Evolutionary conservation across 1,140 invertebrate species (phyloP).

Genomic region (Bradynema listronoti): DNA sequence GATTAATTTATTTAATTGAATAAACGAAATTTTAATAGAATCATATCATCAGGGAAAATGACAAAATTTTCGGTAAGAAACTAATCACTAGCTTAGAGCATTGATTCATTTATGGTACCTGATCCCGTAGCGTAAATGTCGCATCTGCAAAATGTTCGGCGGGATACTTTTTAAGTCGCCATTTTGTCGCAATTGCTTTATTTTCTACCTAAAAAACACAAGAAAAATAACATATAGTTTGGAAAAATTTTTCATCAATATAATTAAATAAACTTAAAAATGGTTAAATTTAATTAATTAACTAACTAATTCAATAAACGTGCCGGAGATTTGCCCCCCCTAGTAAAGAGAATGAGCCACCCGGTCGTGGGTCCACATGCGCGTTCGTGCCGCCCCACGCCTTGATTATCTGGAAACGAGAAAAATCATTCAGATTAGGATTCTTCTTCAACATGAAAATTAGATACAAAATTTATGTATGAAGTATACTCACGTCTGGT

Average conservation of each 20-base stretch:
- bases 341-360: slow-evolving; percentile 69
- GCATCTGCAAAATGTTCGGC: slow-evolving; percentile 82
- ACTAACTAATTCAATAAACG: slow-evolving; percentile 15
- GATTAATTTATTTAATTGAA: not conserved
- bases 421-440: not conserved
- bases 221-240: too few species aligned
- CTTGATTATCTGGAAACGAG: slow-evolving; percentile 69
- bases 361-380: slow-evolving; percentile 69
- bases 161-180: slow-evolving; percentile 91
- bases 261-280: not conserved
- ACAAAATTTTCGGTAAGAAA: not conserved
- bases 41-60: not conserved
- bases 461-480: too few species aligned
- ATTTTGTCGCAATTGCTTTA: slow-evolving; percentile 80
- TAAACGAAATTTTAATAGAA: not conserved
- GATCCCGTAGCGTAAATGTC: slow-evolving; percentile 37
- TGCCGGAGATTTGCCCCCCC: slow-evolving; percentile 26
- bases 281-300: not conserved
- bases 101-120: slow-evolving; percentile 22
- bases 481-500: slow-evolving; percentile 19
- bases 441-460: not conserved
- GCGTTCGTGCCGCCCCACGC: slow-evolving; percentile 65
- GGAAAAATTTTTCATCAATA: not conserved
- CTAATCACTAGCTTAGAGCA: not conserved
- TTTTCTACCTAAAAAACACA: slow-evolving; percentile 66